These are phyloP conservation scores for Leucoraja ocellata DNA, from an alignment of 2,797 vertebrate genomes.

Conservation along the genomic window DNA sequence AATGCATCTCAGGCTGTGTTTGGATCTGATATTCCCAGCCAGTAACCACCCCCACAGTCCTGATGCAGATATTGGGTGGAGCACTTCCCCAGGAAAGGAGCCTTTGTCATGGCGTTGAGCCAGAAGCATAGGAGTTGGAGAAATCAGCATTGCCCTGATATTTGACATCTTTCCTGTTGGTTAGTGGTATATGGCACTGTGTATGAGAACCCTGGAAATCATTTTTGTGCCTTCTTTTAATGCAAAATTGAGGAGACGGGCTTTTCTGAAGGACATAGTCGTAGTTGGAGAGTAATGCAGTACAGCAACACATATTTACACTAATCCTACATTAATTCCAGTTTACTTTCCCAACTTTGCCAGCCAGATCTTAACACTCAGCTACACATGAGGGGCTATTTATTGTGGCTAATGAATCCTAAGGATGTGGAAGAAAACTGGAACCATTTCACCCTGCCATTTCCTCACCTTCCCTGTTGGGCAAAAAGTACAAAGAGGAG, in stretches of 20 bases:
- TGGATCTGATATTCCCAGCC: not conserved
- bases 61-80: not conserved
- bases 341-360: too few relatives aligned
- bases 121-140: not conserved
- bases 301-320: too few relatives aligned
- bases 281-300: too few relatives aligned
- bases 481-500: too few relatives aligned
- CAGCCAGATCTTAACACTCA: too few relatives aligned
- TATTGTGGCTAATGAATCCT: too few relatives aligned
- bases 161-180: not conserved
- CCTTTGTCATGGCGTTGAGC: not conserved
- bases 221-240: not conserved
- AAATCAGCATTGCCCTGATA: not conserved
- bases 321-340: too few relatives aligned
- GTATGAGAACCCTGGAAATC: not conserved
- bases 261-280: not conserved
- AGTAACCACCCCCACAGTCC: not conserved
- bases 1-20: not conserved
- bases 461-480: too few relatives aligned
- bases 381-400: too few relatives aligned
- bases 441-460: too few relatives aligned
- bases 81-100: not conserved
- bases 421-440: too few relatives aligned
- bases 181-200: not conserved
- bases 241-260: not conserved